A percentile compares a stretch with the other conserved stretches of the same genome.
phyloP scores from a whole-genome alignment of 2,113 vertebrate genomes.

The Hippopotamus amphibius region DNA sequence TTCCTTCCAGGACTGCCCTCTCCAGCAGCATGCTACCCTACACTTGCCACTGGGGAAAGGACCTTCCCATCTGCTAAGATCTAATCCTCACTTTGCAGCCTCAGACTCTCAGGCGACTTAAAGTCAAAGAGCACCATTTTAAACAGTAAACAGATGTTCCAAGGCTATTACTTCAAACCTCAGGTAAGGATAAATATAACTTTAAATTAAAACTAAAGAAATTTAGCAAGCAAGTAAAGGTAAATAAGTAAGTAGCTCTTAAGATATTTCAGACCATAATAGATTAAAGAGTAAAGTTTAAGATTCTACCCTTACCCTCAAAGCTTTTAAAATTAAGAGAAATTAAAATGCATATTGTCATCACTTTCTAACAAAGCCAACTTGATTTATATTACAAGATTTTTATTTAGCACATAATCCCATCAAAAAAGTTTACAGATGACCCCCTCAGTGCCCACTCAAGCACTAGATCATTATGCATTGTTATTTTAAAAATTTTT shows the following conservation, averaged over 20 bases:
- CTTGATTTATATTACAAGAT: neutral
- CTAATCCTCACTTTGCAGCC: neutral
- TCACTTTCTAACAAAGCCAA: constrained; percentile 44
- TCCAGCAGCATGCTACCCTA: neutral
- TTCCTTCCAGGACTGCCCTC: neutral
- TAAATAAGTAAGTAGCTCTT: neutral
- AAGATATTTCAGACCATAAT: neutral
- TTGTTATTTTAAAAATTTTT: neutral
- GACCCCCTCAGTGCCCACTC: neutral
- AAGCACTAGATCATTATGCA: constrained; percentile 20
- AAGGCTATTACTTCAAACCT: neutral
- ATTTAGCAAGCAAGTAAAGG: constrained; percentile 1
- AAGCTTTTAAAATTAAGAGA: constrained; percentile 53
- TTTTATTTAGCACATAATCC: constrained; percentile 45
- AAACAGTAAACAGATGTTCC: neutral
- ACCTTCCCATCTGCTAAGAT: neutral
- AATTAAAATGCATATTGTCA: constrained; percentile 52
- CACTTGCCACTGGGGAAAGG: neutral
- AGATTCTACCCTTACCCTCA: neutral
- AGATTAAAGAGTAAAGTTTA: constrained; percentile 5
- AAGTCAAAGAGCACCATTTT: neutral
- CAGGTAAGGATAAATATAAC: neutral
- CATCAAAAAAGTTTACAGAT: constrained; percentile 50
- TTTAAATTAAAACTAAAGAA: neutral
- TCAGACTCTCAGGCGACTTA: neutral